These are phyloP conservation scores for Brachypodius melanocephalos DNA, from an alignment of 2,113 vertebrate genomes.

Conservation along the genomic window DNA sequence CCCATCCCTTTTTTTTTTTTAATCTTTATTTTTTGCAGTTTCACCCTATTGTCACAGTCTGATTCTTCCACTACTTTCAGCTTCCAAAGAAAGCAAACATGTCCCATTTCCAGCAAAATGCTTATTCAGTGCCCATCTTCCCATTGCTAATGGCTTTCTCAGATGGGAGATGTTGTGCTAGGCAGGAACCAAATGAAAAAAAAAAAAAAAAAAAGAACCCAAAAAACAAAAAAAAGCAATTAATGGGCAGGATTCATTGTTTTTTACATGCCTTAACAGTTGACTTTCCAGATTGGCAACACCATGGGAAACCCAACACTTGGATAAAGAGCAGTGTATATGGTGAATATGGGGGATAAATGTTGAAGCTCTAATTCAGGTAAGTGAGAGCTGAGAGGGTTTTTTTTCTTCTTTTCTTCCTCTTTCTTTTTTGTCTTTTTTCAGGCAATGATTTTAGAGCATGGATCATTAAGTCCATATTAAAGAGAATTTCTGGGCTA, in stretches of 20 bases:
- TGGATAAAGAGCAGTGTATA: background rate
- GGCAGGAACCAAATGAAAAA: slow-evolving; percentile 39
- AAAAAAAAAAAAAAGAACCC: background rate
- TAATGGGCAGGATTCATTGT: slow-evolving; percentile 35
- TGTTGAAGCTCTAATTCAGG: slow-evolving; percentile 28
- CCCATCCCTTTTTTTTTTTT: background rate
- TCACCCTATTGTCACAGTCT: slow-evolving; percentile 54
- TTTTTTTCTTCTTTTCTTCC: background rate
- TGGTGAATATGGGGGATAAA: background rate
- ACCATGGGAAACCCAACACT: slow-evolving; percentile 57
- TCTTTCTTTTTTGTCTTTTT: background rate
- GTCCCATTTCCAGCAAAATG: slow-evolving; percentile 61
- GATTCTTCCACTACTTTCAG: slow-evolving; percentile 46
- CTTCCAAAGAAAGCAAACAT: slow-evolving; percentile 77
- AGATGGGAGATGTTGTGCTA: slow-evolving; percentile 66
- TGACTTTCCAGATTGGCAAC: slow-evolving; percentile 66
- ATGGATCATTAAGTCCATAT: background rate
- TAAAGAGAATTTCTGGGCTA: background rate
- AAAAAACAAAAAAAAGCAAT: slow-evolving; percentile 1
- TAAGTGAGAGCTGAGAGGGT: background rate
- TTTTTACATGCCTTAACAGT: slow-evolving; percentile 51
- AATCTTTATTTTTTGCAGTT: background rate
- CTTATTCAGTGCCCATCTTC: slow-evolving; percentile 31
- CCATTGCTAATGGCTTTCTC: slow-evolving; percentile 71
- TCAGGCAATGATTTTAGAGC: background rate